These are phyloP conservation scores for Rutpela maculata DNA, from an alignment of 2,888 invertebrate genomes.

Conservation along the genomic window DNA sequence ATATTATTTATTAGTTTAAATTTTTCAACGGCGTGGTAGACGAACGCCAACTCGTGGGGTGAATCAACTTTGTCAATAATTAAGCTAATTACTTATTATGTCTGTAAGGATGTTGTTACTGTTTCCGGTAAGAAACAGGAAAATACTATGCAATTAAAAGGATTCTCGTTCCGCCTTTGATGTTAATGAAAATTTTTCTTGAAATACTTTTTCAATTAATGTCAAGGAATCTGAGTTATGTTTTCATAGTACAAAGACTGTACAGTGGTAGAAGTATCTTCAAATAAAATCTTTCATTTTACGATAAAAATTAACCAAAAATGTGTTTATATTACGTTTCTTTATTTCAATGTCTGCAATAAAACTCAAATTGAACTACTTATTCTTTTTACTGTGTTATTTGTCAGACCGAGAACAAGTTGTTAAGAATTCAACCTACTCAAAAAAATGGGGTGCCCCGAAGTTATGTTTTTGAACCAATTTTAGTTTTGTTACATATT, in stretches of 20 bases:
- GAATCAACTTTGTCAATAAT: slow-evolving; percentile 54
- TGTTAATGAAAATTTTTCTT: not conserved
- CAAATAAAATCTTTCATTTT: not conserved
- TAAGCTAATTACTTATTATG: slow-evolving; percentile 53
- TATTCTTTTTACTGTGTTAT: too few relatives aligned
- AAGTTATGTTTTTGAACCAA: too few relatives aligned
- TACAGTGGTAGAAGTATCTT: not conserved
- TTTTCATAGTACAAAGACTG: too few relatives aligned
- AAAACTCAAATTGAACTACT: too few relatives aligned
- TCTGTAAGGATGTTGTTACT: slow-evolving; percentile 37
- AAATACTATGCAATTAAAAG: not conserved
- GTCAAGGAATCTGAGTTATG: not conserved
- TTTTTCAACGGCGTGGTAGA: slow-evolving; percentile 26
- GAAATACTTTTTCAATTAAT: not conserved
- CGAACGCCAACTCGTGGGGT: slow-evolving; percentile 16
- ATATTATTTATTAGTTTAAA: slow-evolving; percentile 46
- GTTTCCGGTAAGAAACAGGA: slow-evolving; percentile 46
- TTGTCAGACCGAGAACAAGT: too few relatives aligned
- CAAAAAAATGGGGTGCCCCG: too few relatives aligned
- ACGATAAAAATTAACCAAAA: not conserved
- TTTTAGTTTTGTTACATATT: too few relatives aligned
- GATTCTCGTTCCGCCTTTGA: not conserved
- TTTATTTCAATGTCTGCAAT: too few relatives aligned
- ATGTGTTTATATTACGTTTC: too few relatives aligned
- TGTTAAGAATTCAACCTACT: too few relatives aligned